A percentile compares a stretch with the other conserved stretches of the same genome.
Evolutionary conservation across 2,113 vertebrate genomes (phyloP).

Genomic region (Paedocypris sp.): DNA sequence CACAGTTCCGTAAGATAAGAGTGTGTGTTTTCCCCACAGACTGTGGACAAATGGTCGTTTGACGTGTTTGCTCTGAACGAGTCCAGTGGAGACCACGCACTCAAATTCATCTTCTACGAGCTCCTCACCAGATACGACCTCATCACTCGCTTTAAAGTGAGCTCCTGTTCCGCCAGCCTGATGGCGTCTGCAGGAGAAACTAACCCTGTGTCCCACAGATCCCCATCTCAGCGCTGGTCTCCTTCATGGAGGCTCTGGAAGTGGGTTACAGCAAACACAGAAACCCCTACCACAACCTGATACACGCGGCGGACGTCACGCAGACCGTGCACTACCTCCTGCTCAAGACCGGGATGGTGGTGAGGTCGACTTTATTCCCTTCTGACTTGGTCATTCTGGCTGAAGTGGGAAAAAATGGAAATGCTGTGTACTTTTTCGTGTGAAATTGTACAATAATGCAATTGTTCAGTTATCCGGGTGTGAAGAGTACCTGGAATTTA

Average conservation of each 20-base stretch:
- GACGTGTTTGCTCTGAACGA: conserved; percentile 93
- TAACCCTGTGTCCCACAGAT: conserved; percentile 61
- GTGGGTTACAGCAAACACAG: conserved; percentile 96
- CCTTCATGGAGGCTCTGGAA: conserved; percentile 92
- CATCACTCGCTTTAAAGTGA: conserved; percentile 93
- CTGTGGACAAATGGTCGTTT: conserved; percentile 93
- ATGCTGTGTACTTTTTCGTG: not conserved
- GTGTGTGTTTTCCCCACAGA: conserved; percentile 53
- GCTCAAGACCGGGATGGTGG: conserved; percentile 86
- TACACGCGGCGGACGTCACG: conserved; percentile 92
- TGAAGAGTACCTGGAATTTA: no score
- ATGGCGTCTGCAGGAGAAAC: not conserved
- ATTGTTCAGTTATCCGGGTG: no score
- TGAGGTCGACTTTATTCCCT: no score
- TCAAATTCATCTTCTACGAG: conserved; percentile 98
- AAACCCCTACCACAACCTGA: conserved; percentile 96
- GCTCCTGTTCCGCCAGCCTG: not conserved
- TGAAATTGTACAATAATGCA: not conserved
- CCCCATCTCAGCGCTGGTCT: conserved; percentile 91
- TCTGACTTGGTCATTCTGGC: no score
- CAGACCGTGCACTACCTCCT: conserved; percentile 94
- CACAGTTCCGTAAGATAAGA: no score
- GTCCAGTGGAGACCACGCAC: conserved; percentile 84
- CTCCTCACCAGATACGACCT: conserved; percentile 93
- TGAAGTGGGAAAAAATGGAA: no score